Base-by-base conservation (phyloP, 2,888 invertebrate genomes). In the Iselma pallidipennis region DNA sequence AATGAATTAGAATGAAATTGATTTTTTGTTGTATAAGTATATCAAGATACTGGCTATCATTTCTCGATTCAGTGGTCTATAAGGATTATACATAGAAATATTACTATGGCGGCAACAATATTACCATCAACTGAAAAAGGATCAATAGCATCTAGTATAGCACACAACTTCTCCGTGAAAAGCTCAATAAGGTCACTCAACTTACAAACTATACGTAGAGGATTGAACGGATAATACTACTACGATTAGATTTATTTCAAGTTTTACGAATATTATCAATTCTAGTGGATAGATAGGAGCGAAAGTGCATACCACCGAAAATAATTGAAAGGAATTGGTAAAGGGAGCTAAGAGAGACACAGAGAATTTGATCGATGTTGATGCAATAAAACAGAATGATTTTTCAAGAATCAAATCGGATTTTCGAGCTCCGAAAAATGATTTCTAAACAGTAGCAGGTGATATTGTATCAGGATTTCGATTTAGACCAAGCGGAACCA, bases 201-300 rank as follows among this genome's bases (percentile, higher is more conserved):
- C 37, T 37, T 37, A 5, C 37, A n/a, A n/a, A n/a, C n/a, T n/a
- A n/a, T 37, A 37, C 37, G 7, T 37, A 7, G 10, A 7, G 37
- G 16, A 16, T 37, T 19, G 16, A 37, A 37, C 16, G 37, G 59
- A 63, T 63, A 59, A 63, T 59, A 25, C 58, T 59, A 25, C 58
- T 37, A 42, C 57, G 62, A 62, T 62, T 62, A 62, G 48, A 51
- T 62, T 59, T 55, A 62, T 62, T 58, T 33, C 57, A 50, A 49
- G 52, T 62, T 62, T 58, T 57, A 61, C 61, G 61, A n/a, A n/a
- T n/a, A n/a, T n/a, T n/a, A n/a, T n/a, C n/a, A n/a, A n/a, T n/a
- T n/a, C n/a, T n/a, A n/a, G n/a, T 57, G 50, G 14, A 49, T 50
- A 33, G 12, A 12, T 12, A 1, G 29, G 12, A 29, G 9, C 2